Conservation (phyloP, 2,797 vertebrate genomes). For the Acridotheres tristis region DNA sequence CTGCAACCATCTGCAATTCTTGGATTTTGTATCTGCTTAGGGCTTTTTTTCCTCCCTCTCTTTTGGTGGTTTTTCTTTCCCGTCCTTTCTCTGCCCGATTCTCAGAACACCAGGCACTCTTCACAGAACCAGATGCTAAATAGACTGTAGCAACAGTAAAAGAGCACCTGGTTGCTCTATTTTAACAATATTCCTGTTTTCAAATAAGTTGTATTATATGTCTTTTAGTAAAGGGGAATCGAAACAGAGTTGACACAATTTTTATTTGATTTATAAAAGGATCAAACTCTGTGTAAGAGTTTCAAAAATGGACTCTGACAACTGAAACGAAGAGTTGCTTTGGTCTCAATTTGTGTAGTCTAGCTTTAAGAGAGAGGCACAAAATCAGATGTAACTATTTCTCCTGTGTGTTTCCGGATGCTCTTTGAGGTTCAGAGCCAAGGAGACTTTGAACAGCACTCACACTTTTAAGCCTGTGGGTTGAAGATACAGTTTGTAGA, state of each 20-base stretch:
- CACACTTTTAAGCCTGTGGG: neutral
- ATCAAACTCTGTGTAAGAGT: neutral
- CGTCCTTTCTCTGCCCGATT: constrained; percentile 12
- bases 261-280: neutral
- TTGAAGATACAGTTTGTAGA: neutral
- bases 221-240: neutral
- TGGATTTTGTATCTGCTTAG: constrained; percentile 60
- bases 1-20: constrained; percentile 49
- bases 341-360: neutral
- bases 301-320: neutral
- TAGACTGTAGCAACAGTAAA: neutral
- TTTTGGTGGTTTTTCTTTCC: constrained; percentile 59
- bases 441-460: neutral
- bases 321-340: neutral
- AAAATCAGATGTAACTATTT: neutral
- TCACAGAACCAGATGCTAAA: constrained; percentile 48
- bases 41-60: constrained; percentile 49
- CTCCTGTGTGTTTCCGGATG: neutral
- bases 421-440: neutral
- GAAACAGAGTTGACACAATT: neutral
- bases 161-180: neutral
- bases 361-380: neutral
- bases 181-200: neutral
- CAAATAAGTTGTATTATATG: neutral
- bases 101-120: constrained; percentile 55